Evolutionary conservation across 2,888 invertebrate species (phyloP).

Genomic region (Cryptosula pallasiana): DNA sequence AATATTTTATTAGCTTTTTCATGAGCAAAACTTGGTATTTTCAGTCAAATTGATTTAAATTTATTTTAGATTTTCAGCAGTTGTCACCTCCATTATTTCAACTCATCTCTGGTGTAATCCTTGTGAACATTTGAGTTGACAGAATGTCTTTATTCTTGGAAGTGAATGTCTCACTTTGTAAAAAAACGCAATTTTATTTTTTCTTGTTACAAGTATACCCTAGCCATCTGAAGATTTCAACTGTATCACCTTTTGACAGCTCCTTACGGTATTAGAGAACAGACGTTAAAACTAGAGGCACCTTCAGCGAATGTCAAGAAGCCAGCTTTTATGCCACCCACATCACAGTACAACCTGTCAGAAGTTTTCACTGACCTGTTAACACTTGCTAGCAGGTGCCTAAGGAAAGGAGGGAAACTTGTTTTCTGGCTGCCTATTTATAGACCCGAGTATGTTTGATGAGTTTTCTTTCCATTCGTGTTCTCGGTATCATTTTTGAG

Average conservation of each 20-base stretch:
- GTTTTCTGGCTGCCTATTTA: constrained; percentile 94
- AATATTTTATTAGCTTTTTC: too few species aligned
- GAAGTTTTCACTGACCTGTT: constrained; percentile 80
- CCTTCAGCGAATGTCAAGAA: constrained; percentile 35
- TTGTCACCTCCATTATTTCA: too few species aligned
- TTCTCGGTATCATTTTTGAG: constrained; percentile 19
- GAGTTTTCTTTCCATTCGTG: constrained; percentile 8
- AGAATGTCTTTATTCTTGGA: too few species aligned
- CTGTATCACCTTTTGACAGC: constrained; percentile 60
- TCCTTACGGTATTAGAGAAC: constrained; percentile 94
- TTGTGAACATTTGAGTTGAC: too few species aligned
- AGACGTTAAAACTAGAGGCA: constrained; percentile 70
- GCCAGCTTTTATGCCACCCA: constrained; percentile 52
- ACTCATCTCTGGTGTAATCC: too few species aligned
- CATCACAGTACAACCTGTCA: constrained; percentile 76
- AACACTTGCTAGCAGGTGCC: constrained; percentile 71
- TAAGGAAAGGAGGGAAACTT: constrained; percentile 71
- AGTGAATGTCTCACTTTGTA: too few species aligned
- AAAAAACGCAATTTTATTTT: too few species aligned
- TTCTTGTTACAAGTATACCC: too few species aligned
- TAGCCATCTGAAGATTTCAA: too few species aligned
- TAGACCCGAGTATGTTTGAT: constrained; percentile 45
- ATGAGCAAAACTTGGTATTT: too few species aligned
- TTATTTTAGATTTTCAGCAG: too few species aligned
- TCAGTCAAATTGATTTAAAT: too few species aligned